Base-by-base conservation (phyloP, 1,140 invertebrate species). In the Drosophila sucinea region DNA sequence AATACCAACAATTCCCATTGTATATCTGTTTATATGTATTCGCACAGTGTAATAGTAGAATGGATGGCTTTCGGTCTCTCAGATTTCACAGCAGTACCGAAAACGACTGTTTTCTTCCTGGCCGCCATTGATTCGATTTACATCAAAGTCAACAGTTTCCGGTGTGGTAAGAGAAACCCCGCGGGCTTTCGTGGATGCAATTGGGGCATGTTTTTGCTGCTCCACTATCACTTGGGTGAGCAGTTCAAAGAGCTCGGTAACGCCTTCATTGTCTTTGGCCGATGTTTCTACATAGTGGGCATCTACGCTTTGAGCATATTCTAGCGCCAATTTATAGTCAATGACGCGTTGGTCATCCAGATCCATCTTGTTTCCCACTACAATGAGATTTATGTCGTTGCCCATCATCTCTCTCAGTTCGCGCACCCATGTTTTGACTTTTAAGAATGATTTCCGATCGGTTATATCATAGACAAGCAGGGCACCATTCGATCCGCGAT, bases 401-500 rank as follows among this genome's bases (percentile, higher is more conserved):
- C 98, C 98, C 11, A 99, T 94, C 96, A 99, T 99, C 93, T 98
- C 98, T 73, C 97, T 95, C 55, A 99, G 93, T 93, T 99, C 99
- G 92, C 98, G 98, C 5, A 99, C 98, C 99, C 99, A 99, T 91
- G 96, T 98, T 94, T 99, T 98, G 93, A 98, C 98, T 94, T 99
- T 99, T 92, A 96, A 95, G 93, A 99, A 99, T 1, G 98, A 99
- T 90, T 98, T 97, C 93, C 97, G 95, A 94, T 99, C 98, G 56
- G 98, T 99, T 60, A 99, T 99, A 93, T 99, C 99, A 93, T 99
- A 99, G 6, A 99, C 98, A 69, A 99, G 94, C 79, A 99, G 96
- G 54, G 99, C 99, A 77, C 99, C 99, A 93, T 99, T 97, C 8
- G 98, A 98, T 91, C 98, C 98, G 78, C 98, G 93, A 92, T 99